A percentile compares a stretch with the other conserved stretches of the same genome.
phyloP scores from a whole-genome alignment of 1,140 invertebrate genomes.

The Trypoxylus dichotomus region DNA sequence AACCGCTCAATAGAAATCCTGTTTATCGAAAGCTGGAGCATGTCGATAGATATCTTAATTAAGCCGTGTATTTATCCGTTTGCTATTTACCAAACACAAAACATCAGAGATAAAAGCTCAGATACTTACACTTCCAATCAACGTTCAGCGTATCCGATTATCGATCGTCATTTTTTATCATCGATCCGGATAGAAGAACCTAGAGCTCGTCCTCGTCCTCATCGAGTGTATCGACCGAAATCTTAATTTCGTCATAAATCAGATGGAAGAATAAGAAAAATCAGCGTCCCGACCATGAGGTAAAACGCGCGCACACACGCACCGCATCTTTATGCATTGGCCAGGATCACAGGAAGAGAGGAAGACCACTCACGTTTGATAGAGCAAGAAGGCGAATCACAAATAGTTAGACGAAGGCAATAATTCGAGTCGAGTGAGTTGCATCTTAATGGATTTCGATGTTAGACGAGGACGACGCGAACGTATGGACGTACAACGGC shows the following conservation, averaged over 20 bases:
- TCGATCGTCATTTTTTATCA: constrained; percentile 14
- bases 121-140: constrained; percentile 22
- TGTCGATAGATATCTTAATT: constrained; percentile 25
- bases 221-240: constrained; percentile 20
- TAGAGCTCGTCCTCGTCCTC: background rate
- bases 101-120: constrained; percentile 21
- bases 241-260: constrained; percentile 16
- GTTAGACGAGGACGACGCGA: background rate
- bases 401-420: constrained; percentile 5
- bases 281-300: background rate
- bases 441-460: constrained; percentile 6
- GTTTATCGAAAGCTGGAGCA: constrained; percentile 3
- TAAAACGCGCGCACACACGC: background rate
- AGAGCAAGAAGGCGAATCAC: background rate
- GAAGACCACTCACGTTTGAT: constrained; percentile 1
- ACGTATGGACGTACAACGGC: background rate
- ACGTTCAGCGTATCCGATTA: constrained; percentile 12
- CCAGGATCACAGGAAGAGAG: constrained; percentile 11
- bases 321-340: background rate
- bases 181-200: background rate
- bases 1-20: constrained; percentile 14
- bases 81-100: constrained; percentile 5
- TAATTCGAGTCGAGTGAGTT: constrained; percentile 19
- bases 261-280: constrained; percentile 1
- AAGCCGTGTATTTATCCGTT: constrained; percentile 16